Conservation (phyloP, 2,888 invertebrate genomes). For the Oxystoma pomonae region DNA sequence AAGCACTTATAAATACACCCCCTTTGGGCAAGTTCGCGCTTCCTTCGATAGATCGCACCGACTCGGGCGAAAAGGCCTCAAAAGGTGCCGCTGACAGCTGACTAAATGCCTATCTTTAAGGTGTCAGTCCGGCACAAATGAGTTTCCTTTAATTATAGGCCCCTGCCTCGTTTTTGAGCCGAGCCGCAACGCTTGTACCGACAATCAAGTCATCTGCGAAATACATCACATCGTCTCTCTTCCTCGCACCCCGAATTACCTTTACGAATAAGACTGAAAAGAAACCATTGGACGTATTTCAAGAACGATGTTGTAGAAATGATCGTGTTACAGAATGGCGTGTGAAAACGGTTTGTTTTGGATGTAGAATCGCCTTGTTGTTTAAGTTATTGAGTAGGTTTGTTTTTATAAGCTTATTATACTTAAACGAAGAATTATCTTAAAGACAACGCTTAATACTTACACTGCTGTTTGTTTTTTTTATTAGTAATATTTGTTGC, state of each 20-base stretch:
- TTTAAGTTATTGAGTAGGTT: not conserved
- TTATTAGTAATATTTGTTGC: too few species aligned
- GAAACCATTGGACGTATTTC: not conserved
- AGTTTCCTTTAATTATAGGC: conserved; percentile 51
- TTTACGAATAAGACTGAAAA: not conserved
- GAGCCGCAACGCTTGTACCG: conserved; percentile 11
- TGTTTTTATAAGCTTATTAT: not conserved
- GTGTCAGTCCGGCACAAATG: conserved; percentile 50
- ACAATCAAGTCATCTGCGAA: not conserved
- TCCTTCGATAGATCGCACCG: not conserved
- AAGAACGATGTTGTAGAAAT: not conserved
- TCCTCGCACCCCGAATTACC: not conserved
- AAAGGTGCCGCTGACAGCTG: conserved; percentile 51
- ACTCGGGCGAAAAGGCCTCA: conserved; percentile 23
- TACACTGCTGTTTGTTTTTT: too few species aligned
- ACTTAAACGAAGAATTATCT: not conserved
- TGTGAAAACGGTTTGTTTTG: not conserved
- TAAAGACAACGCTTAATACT: too few species aligned
- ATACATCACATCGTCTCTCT: not conserved
- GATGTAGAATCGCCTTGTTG: not conserved
- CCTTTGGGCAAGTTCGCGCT: not conserved
- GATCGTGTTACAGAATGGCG: not conserved
- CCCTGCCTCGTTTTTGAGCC: conserved; percentile 46
- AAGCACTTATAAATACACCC: not conserved
- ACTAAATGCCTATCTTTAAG: conserved; percentile 51